Base-by-base conservation (phyloP, 2,888 invertebrate species). In the Eilema caniola region DNA sequence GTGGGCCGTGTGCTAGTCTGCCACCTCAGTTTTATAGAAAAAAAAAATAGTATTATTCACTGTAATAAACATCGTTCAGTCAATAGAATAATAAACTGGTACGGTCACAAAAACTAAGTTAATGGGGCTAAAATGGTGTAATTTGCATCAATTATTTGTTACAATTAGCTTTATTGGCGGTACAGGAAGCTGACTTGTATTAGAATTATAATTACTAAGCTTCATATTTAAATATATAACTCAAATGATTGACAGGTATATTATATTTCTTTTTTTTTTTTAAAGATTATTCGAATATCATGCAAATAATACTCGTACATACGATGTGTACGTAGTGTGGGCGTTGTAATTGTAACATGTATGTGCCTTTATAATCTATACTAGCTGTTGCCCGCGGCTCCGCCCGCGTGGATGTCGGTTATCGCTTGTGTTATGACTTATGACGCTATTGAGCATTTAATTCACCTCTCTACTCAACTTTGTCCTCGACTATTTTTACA, bases 191-290 rank as follows among this genome's bases (percentile, higher is more conserved):
- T 53, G 53, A n/a, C 8, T 53, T 10, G 2, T 10, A 47, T 47
- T 47, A 47, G n/a, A 53, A n/a, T 53, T n/a, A 53, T 53, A 53
- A 53, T 53, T 53, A 53, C 53, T n/a, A n/a, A n/a, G 53, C 53
- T n/a, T 53, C n/a, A 53, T 53, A 53, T 53, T 20, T 53, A 53
- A 53, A 47, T 47, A 47, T 1, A 10, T 20, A 53, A 53, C n/a
- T 53, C n/a, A n/a, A 53, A 53, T 53, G 53, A 53, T 53, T 53
- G 53, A 53, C n/a, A 53, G n/a, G n/a, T 53, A n/a, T 53, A 53
- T 53, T 53, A n/a, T 53, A 53, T 8, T 53, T 53, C 20, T n/a
- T 53, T 10, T 1, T 47, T n/a, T 53, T 53, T 53, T 53, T 53
- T 20, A 4, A 41, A 3, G n/a, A 20, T 53, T 5, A n/a, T n/a